A percentile compares a stretch with the other conserved stretches of the same genome.
phyloP scores from a whole-genome alignment of 2,113 vertebrate genomes.

The Phasianus colchicus region DNA sequence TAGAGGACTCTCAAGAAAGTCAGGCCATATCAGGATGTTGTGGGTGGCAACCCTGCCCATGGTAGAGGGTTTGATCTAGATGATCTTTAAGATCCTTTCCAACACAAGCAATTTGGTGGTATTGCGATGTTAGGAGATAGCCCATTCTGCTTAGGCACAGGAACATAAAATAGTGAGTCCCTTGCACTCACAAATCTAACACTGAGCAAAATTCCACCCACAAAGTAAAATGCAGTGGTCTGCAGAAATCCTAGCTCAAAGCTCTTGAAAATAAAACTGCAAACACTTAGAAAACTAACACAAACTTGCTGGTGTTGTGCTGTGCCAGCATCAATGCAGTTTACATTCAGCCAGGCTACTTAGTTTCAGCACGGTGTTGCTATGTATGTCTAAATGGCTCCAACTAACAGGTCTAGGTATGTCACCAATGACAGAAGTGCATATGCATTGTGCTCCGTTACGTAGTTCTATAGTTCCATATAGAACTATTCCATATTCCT shows the following conservation, averaged over 20 bases:
- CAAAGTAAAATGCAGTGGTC: not conserved
- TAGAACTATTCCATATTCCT: too few species aligned
- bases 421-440: not conserved
- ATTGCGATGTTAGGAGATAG: not conserved
- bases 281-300: not conserved
- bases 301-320: not conserved
- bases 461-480: not conserved
- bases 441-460: not conserved
- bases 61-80: too few species aligned
- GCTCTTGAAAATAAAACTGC: not conserved
- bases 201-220: not conserved
- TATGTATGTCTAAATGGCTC: not conserved
- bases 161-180: too few species aligned
- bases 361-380: too few species aligned
- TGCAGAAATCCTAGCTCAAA: not conserved
- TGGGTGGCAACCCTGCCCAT: too few species aligned
- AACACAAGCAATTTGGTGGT: too few species aligned
- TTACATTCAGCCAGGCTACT: not conserved
- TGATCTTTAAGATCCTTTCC: too few species aligned
- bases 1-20: not conserved
- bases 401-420: fast-evolving
- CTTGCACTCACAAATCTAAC: not conserved
- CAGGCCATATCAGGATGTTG: not conserved
- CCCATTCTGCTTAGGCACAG: not conserved
- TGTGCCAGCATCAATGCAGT: too few species aligned